Conservation (phyloP, 2,797 vertebrate genomes). For the Lepus townsendii region DNA sequence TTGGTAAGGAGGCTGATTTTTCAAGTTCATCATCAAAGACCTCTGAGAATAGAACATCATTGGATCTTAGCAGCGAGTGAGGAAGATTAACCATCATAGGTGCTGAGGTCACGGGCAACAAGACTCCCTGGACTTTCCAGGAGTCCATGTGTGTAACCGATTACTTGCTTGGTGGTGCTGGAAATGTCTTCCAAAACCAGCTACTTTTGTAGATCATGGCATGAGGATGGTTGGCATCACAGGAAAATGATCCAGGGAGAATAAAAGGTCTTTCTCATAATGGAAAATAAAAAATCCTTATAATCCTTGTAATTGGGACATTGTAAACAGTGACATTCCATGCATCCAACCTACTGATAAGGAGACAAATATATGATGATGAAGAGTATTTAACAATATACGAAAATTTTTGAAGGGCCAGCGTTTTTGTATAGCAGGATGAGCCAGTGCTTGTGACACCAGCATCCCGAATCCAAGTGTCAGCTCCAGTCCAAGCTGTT, state of each 20-base stretch:
- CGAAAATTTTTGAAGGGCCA: no score
- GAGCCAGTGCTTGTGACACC: no score
- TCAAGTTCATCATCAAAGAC: neutral
- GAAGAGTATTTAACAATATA: neutral
- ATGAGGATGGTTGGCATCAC: neutral
- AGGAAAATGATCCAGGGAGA: neutral
- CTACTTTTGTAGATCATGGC: neutral
- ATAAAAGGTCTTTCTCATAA: neutral
- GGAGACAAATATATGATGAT: neutral
- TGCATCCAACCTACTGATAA: neutral
- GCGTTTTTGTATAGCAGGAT: no score
- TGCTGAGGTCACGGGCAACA: accelerated
- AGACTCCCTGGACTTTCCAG: neutral
- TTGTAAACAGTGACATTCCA: neutral
- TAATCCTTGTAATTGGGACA: neutral
- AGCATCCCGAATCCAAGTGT: no score
- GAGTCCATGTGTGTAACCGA: neutral
- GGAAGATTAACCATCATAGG: neutral
- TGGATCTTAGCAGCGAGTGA: neutral
- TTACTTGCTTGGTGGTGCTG: neutral
- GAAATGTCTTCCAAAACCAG: neutral
- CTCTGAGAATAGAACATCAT: neutral
- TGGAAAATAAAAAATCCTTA: neutral
- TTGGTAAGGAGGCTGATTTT: neutral
- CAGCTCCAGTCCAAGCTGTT: no score